Evolutionary conservation across 2,113 vertebrate genomes (phyloP).

Genomic region (Pelmatolapia mariae): DNA sequence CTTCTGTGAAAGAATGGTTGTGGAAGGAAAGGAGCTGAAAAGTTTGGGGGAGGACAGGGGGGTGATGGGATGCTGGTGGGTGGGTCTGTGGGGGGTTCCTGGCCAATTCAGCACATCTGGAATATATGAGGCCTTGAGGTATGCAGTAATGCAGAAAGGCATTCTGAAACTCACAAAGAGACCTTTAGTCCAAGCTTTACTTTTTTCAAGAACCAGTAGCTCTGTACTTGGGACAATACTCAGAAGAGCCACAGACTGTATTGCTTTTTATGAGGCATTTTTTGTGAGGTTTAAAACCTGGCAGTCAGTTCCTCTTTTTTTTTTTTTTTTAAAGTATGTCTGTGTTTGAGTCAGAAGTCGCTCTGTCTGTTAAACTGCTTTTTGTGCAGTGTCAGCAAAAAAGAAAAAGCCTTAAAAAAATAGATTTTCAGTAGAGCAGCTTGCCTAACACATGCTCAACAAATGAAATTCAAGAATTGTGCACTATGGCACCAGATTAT

Average conservation of each 20-base stretch:
- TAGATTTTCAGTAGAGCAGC: background rate
- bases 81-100: slow-evolving; percentile 23
- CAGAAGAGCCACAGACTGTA: slow-evolving; percentile 53
- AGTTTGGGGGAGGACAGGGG: background rate
- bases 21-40: slow-evolving; percentile 13
- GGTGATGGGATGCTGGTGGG: background rate
- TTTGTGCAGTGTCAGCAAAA: background rate
- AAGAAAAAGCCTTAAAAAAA: background rate
- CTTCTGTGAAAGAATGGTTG: slow-evolving; percentile 54
- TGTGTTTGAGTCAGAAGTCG: background rate
- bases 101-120: slow-evolving; percentile 77
- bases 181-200: slow-evolving; percentile 59
- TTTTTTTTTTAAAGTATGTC: background rate
- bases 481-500: background rate
- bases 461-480: background rate
- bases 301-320: background rate
- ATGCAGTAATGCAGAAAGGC: slow-evolving; percentile 76
- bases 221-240: slow-evolving; percentile 54
- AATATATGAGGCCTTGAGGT: slow-evolving; percentile 78
- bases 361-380: background rate
- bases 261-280: slow-evolving; percentile 57
- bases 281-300: slow-evolving; percentile 30
- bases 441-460: background rate
- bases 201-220: slow-evolving; percentile 64
- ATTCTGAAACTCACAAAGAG: slow-evolving; percentile 74